phyloP scores from a whole-genome alignment of 1,140 invertebrate genomes.

The Yoshiicerus persimilis region DNA sequence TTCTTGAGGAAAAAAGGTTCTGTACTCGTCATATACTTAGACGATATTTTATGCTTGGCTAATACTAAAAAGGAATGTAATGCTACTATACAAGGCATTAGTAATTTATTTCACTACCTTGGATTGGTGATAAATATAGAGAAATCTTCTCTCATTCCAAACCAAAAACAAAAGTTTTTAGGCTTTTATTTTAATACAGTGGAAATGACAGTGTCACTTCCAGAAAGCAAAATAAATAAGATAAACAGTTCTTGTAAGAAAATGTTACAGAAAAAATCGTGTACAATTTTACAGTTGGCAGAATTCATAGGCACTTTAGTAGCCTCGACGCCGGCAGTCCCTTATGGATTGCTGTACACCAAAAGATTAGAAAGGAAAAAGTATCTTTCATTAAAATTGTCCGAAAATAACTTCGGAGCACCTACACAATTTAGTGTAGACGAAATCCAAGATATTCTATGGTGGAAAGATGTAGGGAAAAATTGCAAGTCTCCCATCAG shows the following conservation, averaged over 20 bases:
- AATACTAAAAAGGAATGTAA: not conserved
- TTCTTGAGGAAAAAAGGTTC: not conserved
- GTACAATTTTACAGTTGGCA: not conserved
- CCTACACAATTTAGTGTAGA: too few relatives aligned
- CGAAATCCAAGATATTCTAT: too few relatives aligned
- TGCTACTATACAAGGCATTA: not conserved
- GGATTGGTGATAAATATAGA: not conserved
- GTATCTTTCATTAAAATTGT: too few relatives aligned
- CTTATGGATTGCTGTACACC: constrained; percentile 31
- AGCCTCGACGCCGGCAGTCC: not conserved
- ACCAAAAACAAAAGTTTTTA: constrained; percentile 14
- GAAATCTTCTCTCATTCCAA: constrained; percentile 9
- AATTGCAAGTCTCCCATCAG: not conserved
- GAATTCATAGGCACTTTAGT: constrained; percentile 25
- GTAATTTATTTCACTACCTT: not conserved
- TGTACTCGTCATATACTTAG: constrained; percentile 2
- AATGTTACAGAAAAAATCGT: not conserved
- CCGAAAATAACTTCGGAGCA: too few relatives aligned
- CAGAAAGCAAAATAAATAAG: not conserved
- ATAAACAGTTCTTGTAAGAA: too few relatives aligned
- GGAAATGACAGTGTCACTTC: not conserved
- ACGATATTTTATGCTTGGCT: constrained; percentile 14
- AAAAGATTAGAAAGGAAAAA: constrained; percentile 7
- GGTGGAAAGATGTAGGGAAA: not conserved
- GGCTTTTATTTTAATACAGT: constrained; percentile 30